A percentile compares a stretch with the other conserved stretches of the same genome.
Evolutionary conservation across 2,888 invertebrate genomes (phyloP).

Genomic region (Coleophora deauratella): DNA sequence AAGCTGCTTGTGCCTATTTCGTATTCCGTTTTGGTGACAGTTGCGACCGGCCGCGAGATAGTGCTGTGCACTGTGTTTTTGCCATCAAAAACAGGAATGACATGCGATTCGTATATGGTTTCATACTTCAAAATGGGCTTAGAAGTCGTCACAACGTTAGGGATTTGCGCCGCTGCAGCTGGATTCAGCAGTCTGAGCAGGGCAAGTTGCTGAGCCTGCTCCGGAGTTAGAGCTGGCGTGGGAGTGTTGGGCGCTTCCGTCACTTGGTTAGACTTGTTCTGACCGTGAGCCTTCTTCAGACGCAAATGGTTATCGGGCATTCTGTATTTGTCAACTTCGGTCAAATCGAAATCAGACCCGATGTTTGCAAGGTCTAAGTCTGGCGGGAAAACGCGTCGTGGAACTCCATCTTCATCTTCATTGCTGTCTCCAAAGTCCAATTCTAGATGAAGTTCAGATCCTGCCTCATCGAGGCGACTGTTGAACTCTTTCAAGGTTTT

Average conservation of each 20-base stretch:
- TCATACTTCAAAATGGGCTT: conserved; percentile 83
- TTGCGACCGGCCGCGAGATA: conserved; percentile 84
- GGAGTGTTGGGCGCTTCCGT: conserved; percentile 65
- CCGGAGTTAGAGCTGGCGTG: conserved; percentile 75
- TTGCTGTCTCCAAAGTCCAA: conserved; percentile 89
- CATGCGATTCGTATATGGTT: conserved; percentile 87
- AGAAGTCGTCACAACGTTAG: conserved; percentile 84
- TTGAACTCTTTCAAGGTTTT: conserved; percentile 92
- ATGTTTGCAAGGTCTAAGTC: conserved; percentile 82
- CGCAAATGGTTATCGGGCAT: conserved; percentile 69
- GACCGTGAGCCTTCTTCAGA: conserved; percentile 62
- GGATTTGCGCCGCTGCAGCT: conserved; percentile 77
- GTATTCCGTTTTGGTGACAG: conserved; percentile 85
- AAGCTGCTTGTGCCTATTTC: conserved; percentile 84
- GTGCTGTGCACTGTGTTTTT: conserved; percentile 84
- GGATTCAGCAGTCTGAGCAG: conserved; percentile 82
- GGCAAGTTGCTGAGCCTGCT: conserved; percentile 84
- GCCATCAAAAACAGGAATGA: conserved; percentile 85
- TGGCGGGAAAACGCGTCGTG: conserved; percentile 72
- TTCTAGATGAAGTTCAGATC: conserved; percentile 89
- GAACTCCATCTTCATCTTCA: conserved; percentile 72
- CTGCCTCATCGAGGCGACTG: conserved; percentile 89
- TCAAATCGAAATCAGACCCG: conserved; percentile 81
- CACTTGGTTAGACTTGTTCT: conserved; percentile 58
- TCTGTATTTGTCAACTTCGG: conserved; percentile 79